Percentiles rank a stretch among this genome's conserved stretches.
These are phyloP conservation scores for Lipotes vexillifer DNA, from an alignment of 2,113 vertebrate species.

Conservation along the genomic window DNA sequence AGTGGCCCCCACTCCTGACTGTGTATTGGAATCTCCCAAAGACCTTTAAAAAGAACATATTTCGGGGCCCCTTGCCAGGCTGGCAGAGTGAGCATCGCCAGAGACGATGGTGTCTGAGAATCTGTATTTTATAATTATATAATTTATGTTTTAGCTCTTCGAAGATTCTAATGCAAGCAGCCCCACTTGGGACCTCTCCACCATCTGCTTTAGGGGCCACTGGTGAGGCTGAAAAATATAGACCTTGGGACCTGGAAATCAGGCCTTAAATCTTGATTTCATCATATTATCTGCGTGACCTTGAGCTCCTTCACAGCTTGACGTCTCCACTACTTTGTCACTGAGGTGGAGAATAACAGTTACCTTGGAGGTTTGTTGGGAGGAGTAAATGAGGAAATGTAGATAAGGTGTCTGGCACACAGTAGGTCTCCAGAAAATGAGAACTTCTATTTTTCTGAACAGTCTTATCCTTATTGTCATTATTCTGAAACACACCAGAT, in stretches of 20 bases:
- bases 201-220: too few species aligned
- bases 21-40: not conserved
- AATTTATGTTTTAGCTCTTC: not conserved
- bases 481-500: not conserved
- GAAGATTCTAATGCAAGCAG: not conserved
- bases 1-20: not conserved
- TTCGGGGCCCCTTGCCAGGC: not conserved
- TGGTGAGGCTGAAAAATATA: not conserved
- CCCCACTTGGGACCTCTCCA: too few species aligned
- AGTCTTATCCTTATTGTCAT: too few species aligned
- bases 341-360: not conserved
- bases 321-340: too few species aligned
- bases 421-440: not conserved
- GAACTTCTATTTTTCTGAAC: not conserved
- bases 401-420: not conserved
- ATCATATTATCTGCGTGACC: not conserved
- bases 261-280: not conserved
- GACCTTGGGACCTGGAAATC: not conserved
- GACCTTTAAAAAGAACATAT: not conserved
- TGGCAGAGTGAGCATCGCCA: not conserved
- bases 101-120: not conserved
- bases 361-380: not conserved
- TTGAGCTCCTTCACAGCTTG: not conserved
- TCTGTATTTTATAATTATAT: not conserved
- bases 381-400: not conserved